phyloP scores from a whole-genome alignment of 1,140 invertebrate genomes.

The Cherax destructor region DNA sequence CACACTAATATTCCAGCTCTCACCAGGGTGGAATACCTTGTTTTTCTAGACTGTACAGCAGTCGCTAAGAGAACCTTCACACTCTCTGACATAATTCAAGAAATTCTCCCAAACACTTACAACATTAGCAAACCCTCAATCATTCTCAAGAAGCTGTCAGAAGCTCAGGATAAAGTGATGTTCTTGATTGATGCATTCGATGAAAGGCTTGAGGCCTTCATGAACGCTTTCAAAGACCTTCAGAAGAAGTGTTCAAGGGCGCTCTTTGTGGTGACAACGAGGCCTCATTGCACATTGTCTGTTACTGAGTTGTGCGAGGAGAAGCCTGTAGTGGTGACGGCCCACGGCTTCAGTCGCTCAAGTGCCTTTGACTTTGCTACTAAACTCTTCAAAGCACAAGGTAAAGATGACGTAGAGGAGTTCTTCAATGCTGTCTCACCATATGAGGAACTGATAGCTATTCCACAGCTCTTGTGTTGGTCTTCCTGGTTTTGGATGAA shows the following conservation, averaged over 20 bases:
- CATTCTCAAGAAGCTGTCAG: not conserved
- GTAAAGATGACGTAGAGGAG: not conserved
- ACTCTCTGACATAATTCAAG: not conserved
- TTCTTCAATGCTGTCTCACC: conserved; percentile 12
- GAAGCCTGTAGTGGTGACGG: not conserved
- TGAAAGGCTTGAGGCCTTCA: conserved; percentile 12
- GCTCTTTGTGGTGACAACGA: conserved; percentile 21
- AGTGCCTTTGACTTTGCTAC: conserved; percentile 1
- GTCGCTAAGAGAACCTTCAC: not conserved
- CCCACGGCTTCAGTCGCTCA: conserved; percentile 22
- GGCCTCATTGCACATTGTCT: conserved; percentile 22
- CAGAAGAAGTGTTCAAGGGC: conserved; percentile 14
- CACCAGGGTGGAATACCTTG: not conserved
- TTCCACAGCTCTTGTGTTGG: conserved; percentile 37
- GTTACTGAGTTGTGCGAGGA: conserved; percentile 13
- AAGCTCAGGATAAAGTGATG: conserved; percentile 1
- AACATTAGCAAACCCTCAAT: not conserved
- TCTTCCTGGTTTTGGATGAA: conserved; percentile 22
- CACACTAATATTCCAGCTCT: not conserved
- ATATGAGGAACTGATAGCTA: conserved; percentile 20
- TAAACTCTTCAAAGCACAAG: not conserved
- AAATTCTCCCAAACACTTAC: not conserved
- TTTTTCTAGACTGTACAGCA: conserved; percentile 9
- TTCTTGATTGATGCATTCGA: conserved; percentile 32
- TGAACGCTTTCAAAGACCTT: not conserved